Conservation (phyloP, 2,113 vertebrate species). For the Mormyrus iriodes region DNA sequence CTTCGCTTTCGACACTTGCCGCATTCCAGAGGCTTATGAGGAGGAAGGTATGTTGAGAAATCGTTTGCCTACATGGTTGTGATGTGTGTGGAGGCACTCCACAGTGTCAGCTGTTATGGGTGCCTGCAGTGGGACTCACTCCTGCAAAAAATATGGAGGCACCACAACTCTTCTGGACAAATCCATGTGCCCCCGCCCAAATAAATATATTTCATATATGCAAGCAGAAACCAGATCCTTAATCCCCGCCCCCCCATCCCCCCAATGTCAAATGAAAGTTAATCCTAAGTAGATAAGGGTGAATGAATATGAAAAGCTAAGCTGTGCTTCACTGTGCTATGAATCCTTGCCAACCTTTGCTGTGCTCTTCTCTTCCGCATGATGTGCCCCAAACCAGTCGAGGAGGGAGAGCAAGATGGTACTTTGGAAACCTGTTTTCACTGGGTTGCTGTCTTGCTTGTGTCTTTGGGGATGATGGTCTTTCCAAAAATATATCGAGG, state of each 20-base stretch:
- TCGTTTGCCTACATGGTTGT: slow-evolving; percentile 35
- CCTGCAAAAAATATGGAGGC: not conserved
- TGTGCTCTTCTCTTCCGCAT: slow-evolving; percentile 51
- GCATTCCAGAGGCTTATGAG: slow-evolving; percentile 69
- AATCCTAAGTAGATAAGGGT: slow-evolving; percentile 21
- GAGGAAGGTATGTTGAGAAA: slow-evolving; percentile 64
- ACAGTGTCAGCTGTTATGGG: not conserved
- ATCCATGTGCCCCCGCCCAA: not conserved
- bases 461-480: slow-evolving; percentile 35
- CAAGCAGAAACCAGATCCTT: slow-evolving; percentile 6
- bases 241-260: not conserved
- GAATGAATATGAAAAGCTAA: slow-evolving; percentile 48
- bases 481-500: not conserved
- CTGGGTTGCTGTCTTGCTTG: slow-evolving; percentile 43
- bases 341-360: slow-evolving; percentile 42
- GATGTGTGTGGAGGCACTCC: slow-evolving; percentile 28
- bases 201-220: not conserved
- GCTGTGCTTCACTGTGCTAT: slow-evolving; percentile 24
- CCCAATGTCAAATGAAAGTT: not conserved
- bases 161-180: not conserved
- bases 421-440: slow-evolving; percentile 54
- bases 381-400: slow-evolving; percentile 46
- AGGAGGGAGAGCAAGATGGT: slow-evolving; percentile 65
- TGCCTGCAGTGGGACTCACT: not conserved
- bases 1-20: slow-evolving; percentile 65